Evolutionary conservation across 2,888 invertebrate species (phyloP).

Genomic region (Drosophila vallismaia): DNA sequence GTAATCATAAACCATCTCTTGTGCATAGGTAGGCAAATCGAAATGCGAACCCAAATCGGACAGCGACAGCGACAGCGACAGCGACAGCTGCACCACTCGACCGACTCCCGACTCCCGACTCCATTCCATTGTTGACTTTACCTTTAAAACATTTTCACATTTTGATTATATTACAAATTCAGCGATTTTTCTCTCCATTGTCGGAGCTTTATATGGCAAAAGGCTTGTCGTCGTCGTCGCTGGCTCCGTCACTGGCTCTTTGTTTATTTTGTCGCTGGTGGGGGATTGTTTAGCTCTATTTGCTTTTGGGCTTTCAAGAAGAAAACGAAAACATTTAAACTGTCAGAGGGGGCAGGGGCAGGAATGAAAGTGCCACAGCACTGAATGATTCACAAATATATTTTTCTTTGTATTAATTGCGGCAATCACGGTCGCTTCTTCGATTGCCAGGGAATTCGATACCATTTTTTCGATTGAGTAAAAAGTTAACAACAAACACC

Average conservation of each 20-base stretch:
- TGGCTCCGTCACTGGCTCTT: constrained; percentile 17
- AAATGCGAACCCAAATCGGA: constrained; percentile 51
- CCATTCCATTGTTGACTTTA: constrained; percentile 57
- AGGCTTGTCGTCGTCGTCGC: constrained; percentile 49
- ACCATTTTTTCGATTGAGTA: background rate
- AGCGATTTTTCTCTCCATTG: constrained; percentile 43
- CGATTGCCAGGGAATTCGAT: constrained; percentile 7
- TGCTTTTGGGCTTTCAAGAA: constrained; percentile 56
- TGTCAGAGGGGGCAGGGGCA: background rate
- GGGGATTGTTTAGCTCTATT: constrained; percentile 63
- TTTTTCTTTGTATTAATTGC: constrained; percentile 52
- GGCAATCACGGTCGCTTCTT: constrained; percentile 36
- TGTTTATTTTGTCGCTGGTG: constrained; percentile 50
- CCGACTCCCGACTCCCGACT: background rate
- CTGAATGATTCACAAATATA: constrained; percentile 55
- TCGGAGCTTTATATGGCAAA: constrained; percentile 56
- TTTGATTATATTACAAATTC: constrained; percentile 55
- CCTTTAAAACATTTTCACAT: constrained; percentile 63
- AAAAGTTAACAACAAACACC: background rate
- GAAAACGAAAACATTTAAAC: constrained; percentile 10
- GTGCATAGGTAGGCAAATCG: constrained; percentile 75
- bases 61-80: constrained; percentile 77
- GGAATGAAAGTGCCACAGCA: constrained; percentile 18
- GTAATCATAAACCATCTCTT: constrained; percentile 50
- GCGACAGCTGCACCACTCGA: constrained; percentile 63